A percentile compares a stretch with the other conserved stretches of the same genome.
phyloP scores from a whole-genome alignment of 37 sponge, comb jelly and placozoan genomes.

The Haliclona indistincta region DNA sequence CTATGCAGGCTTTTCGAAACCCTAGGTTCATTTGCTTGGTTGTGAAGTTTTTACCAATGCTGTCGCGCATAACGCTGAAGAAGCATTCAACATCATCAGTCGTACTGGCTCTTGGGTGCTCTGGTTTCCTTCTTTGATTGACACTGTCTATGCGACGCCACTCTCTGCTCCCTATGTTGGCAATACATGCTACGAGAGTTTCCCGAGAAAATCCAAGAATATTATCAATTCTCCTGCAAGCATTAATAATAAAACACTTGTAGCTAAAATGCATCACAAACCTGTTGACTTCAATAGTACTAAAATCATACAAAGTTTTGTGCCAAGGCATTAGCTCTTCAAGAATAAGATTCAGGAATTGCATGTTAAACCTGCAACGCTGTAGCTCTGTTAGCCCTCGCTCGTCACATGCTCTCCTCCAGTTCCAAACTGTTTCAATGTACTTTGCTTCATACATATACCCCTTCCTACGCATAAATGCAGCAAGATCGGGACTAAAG shows the following conservation, averaged over 20 bases:
- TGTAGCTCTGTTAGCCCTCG: constrained; percentile 23
- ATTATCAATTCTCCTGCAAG: constrained; percentile 4
- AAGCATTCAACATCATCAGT: constrained; percentile 50
- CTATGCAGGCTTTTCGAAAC: constrained; percentile 11
- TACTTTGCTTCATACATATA: constrained; percentile 35
- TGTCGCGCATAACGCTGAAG: constrained; percentile 13
- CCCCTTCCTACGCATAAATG: constrained; percentile 26
- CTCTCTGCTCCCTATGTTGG: constrained; percentile 35
- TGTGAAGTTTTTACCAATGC: constrained; percentile 16
- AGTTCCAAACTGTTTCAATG: constrained; percentile 16
- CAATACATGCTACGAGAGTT: constrained; percentile 12
- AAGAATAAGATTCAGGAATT: constrained; percentile 20
- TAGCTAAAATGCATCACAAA: not conserved
- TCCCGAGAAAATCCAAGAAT: constrained; percentile 30
- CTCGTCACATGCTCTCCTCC: constrained; percentile 40
- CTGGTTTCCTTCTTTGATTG: not conserved
- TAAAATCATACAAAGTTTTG: constrained; percentile 3
- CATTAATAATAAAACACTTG: not conserved
- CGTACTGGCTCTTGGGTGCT: constrained; percentile 39
- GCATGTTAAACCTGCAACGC: constrained; percentile 19
- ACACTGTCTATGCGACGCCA: constrained; percentile 1
- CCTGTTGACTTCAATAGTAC: constrained; percentile 22
- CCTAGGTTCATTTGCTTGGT: not conserved
- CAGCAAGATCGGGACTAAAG: constrained; percentile 4
- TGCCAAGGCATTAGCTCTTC: constrained; percentile 47